phyloP scores from a whole-genome alignment of 2,113 vertebrate species.

The Ifrita kowaldi region DNA sequence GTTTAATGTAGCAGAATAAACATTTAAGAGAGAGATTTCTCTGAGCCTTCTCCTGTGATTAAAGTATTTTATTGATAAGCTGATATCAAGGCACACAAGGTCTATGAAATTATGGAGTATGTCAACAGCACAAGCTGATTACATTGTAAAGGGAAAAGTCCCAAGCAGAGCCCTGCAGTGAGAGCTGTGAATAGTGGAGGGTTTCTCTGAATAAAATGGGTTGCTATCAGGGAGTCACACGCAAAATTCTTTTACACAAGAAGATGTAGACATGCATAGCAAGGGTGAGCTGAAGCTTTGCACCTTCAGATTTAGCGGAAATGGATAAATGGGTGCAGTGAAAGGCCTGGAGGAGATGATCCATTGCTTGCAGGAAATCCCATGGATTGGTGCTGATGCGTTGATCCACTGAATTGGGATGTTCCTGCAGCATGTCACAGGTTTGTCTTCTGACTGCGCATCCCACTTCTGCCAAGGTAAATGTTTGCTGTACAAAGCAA shows the following conservation, averaged over 20 bases:
- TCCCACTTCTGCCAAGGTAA: neutral
- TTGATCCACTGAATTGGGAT: neutral
- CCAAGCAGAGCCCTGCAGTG: neutral
- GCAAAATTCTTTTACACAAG: neutral
- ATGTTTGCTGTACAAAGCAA: neutral
- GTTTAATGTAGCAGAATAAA: neutral
- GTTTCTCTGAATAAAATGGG: neutral
- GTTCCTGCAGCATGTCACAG: neutral
- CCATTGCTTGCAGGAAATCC: neutral
- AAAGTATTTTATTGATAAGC: neutral
- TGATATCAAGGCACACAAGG: neutral
- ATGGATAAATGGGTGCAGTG: neutral
- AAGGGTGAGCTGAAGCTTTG: neutral
- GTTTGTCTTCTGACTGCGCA: neutral
- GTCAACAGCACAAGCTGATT: neutral
- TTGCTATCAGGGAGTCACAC: neutral
- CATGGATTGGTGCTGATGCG: neutral
- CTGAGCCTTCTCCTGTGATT: neutral
- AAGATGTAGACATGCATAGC: fast-evolving
- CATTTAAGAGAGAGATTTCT: neutral
- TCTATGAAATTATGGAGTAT: neutral
- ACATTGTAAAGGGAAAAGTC: neutral
- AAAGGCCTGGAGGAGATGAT: neutral
- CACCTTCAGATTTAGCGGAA: neutral
- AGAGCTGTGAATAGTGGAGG: neutral